Base-by-base conservation (phyloP, 1,140 invertebrate genomes). In the Tachypleus tridentatus region DNA sequence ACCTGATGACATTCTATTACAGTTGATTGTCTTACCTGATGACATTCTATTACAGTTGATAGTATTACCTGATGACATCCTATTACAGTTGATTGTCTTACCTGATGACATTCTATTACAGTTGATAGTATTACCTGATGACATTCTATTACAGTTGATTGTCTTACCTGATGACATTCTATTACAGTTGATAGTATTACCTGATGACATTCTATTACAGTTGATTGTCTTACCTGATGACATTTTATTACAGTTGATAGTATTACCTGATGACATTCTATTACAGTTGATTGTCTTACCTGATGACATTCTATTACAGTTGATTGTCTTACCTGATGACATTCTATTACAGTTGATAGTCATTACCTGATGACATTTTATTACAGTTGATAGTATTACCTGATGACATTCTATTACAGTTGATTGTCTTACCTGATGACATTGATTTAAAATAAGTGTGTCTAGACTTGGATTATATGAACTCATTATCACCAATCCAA, bases 381-480 rank as follows among this genome's bases (percentile, higher is more conserved):
- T n/a, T n/a, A n/a, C n/a, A 29, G 29, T 29, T 29, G 29, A 29
- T 29, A 1, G 29, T 29, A 0, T n/a, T 8, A 54, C 53, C 70
- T 83, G 84, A 73, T 82, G 79, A 75, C 86, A 88, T 51, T 77
- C 29, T 29, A 2, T 29, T 29, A 29, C 29, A 29, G 29, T 29
- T 29, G 29, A 29, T 29, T 29, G 29, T 29, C 29, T n/a, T 8
- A 54, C 53, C 70, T 83, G 84, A 73, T 82, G 79, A 75, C 86
- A 88, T 51, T 77, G 73, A 66, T 83, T 81, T 6, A 88, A 74
- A 73, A 84, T 82, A 3, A 88, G 74, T 64, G 80, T 79, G 73
- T 88, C 85, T 60, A 88, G 79, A 61, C 85, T 84, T 10, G 82
- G 83, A 75, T 86, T 87, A 69, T 84, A 82, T 67, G 73, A 77